A percentile compares a stretch with the other conserved stretches of the same genome.
These are phyloP conservation scores for Silurus aristotelis DNA, from an alignment of 2,797 vertebrate genomes.

Conservation along the genomic window DNA sequence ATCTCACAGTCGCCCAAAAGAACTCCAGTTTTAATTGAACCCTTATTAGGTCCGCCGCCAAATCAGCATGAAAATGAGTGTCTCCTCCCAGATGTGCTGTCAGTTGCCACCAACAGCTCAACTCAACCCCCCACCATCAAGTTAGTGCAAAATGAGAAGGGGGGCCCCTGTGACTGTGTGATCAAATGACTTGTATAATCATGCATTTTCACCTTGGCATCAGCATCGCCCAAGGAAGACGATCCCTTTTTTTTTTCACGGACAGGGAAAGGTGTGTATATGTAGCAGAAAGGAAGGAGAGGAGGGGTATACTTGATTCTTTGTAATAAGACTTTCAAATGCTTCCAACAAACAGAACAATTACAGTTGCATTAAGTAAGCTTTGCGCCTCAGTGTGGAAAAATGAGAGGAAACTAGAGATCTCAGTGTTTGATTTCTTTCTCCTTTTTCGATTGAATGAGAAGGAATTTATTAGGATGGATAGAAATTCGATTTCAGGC, in stretches of 20 bases:
- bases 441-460: conserved; percentile 67
- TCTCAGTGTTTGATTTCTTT: conserved; percentile 44
- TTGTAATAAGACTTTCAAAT: conserved; percentile 56
- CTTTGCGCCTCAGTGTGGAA: conserved; percentile 51
- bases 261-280: not conserved
- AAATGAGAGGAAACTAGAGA: conserved; percentile 40
- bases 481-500: conserved; percentile 71
- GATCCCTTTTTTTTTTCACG: conserved; percentile 41
- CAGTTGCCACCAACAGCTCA: conserved; percentile 60
- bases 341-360: conserved; percentile 63
- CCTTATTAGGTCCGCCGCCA: conserved; percentile 75
- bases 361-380: conserved; percentile 61
- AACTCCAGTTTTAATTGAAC: conserved; percentile 76
- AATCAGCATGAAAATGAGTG: conserved; percentile 62
- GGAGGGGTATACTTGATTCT: conserved; percentile 26
- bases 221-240: conserved; percentile 48
- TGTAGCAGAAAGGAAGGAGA: too few relatives aligned
- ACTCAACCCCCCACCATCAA: conserved; percentile 12
- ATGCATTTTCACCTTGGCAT: conserved; percentile 38
- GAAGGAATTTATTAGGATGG: conserved; percentile 72
- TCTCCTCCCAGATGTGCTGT: conserved; percentile 65
- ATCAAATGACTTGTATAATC: conserved; percentile 44
- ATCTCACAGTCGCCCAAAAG: conserved; percentile 72
- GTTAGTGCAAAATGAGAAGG: conserved; percentile 25
- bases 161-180: conserved; percentile 38